Evolutionary conservation across 2,888 invertebrate genomes (phyloP), one percentile per base, ranked within the genome.

Genomic region (Epistrophella euchroma): DNA sequence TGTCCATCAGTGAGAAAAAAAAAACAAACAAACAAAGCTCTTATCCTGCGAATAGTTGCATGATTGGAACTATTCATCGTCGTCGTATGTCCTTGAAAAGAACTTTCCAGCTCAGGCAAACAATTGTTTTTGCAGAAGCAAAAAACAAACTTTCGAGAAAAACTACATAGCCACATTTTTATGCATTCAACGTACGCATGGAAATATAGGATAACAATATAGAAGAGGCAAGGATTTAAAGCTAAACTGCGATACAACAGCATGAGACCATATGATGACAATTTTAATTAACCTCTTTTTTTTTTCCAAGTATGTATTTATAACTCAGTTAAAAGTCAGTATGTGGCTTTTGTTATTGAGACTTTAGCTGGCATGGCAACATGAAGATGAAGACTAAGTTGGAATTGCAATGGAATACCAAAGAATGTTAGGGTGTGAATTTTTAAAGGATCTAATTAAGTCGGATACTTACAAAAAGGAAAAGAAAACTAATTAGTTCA

Each of bases 281-380:
- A 60, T 72, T 82, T 82, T 76, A 82, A 82, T 82, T 82, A 82
- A 76, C 72, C 82, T 52, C 66, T 47, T 22, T 32, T 64, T 43
- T 25, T 56, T 70, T 32, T 32, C 1, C 32, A 32, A 32, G 28
- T 28, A 13, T 4, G 1, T 32, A 35, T 5, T 13, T 40, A 40
- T 40, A 40, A 15, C 13, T 40, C 5, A 40, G 40, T 15, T 7
- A 11, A 2, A 43, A 40, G 40, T 15, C 15, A 5, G 40, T 32
- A 37, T 52, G 66, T 52, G 55, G 32, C 9, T 68, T 73, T 64
- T 81, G 68, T 64, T 71, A 71, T 76, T 66, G 56, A 40, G 58
- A 45, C 35, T 64, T 71, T 32, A 22, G 22, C 35, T 40, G 22
- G 2, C 25, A 37, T 40, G 22, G 2, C 25, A 37, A 25, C n/a